A percentile compares a stretch with the other conserved stretches of the same genome.
phyloP scores from a whole-genome alignment of 2,113 vertebrate species.

The Glaucidium brasilianum region DNA sequence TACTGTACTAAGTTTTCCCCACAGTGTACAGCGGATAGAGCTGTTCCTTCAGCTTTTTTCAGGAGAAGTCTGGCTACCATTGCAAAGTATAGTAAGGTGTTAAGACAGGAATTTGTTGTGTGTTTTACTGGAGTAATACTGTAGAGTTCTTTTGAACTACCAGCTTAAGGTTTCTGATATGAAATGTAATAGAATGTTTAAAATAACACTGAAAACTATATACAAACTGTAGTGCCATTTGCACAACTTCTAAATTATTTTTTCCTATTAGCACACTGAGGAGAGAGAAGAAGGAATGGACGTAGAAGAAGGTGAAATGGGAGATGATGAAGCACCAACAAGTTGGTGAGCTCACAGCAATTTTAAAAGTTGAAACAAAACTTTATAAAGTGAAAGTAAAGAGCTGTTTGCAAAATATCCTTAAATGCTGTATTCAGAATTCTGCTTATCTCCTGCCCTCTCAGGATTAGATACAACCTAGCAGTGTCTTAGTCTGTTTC shows the following conservation, averaged over 20 bases:
- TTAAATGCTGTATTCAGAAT: not conserved
- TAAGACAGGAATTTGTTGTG: not conserved
- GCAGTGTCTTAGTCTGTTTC: not conserved
- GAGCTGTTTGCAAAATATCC: not conserved
- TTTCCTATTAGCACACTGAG: slow-evolving; percentile 79
- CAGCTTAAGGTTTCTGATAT: not conserved
- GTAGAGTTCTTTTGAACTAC: not conserved
- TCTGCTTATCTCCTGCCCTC: not conserved
- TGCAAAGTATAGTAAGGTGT: not conserved
- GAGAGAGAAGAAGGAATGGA: slow-evolving; percentile 95
- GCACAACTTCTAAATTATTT: not conserved
- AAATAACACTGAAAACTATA: not conserved
- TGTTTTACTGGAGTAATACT: not conserved
- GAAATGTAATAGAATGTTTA: not conserved
- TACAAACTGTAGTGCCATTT: not conserved
- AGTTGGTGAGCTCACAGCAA: slow-evolving; percentile 79
- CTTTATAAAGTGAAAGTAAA: not conserved
- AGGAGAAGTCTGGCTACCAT: not conserved
- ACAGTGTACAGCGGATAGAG: not conserved
- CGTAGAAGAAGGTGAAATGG: slow-evolving; percentile 98
- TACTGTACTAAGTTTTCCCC: not conserved
- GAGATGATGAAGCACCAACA: slow-evolving; percentile 92
- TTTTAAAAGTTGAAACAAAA: not conserved
- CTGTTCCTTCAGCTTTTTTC: not conserved
- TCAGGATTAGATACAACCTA: not conserved